Percentiles rank a stretch among this genome's conserved stretches.
phyloP scores from a whole-genome alignment of 2,797 vertebrate genomes.

The Sciurus carolinensis region DNA sequence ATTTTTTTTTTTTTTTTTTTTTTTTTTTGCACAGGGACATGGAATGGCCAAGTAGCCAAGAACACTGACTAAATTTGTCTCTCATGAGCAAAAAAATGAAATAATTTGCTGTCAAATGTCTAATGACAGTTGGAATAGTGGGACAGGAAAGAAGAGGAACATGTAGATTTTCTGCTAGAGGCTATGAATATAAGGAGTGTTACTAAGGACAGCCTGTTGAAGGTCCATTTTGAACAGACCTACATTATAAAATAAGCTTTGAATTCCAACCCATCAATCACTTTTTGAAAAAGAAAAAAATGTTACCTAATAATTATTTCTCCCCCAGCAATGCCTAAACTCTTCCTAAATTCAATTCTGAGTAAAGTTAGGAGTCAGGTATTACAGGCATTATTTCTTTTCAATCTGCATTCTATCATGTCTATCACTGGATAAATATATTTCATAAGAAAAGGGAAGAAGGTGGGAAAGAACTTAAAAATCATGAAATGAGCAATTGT shows the following conservation, averaged over 20 bases:
- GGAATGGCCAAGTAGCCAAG: neutral
- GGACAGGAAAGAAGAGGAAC: neutral
- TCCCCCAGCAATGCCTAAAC: neutral
- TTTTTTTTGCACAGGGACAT: neutral
- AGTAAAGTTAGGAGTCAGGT: constrained; percentile 19
- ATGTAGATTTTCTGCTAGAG: constrained; percentile 13
- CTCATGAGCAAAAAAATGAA: constrained; percentile 33
- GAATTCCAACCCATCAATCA: constrained; percentile 6
- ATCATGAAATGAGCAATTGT: neutral
- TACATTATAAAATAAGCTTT: constrained; percentile 33
- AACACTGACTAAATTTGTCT: neutral
- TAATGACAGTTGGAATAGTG: neutral
- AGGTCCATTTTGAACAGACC: constrained; percentile 21
- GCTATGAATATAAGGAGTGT: neutral
- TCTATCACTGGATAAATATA: neutral
- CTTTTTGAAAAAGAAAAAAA: neutral
- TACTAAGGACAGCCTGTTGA: neutral
- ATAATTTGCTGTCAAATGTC: constrained; percentile 19
- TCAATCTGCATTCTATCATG: constrained; percentile 25
- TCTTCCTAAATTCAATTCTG: constrained; percentile 17
- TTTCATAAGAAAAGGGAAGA: neutral
- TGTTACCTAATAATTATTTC: neutral
- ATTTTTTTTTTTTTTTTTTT: neutral
- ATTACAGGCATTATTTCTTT: neutral
- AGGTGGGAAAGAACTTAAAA: neutral